phyloP scores from a whole-genome alignment of 2,888 invertebrate genomes.

The Atrina japonica region DNA sequence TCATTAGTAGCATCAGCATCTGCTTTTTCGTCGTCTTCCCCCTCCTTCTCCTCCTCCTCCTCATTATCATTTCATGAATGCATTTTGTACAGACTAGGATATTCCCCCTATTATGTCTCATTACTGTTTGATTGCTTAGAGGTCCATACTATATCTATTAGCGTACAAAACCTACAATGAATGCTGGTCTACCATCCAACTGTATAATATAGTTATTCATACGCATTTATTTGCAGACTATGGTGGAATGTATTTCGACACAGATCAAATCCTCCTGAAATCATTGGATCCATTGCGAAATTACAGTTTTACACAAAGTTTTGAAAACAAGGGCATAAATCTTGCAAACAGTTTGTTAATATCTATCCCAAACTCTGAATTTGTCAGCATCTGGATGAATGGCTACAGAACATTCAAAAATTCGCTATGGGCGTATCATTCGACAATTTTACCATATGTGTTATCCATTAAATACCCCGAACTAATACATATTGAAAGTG shows the following conservation, averaged over 20 bases:
- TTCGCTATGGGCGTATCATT: constrained; percentile 34
- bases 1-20: no score
- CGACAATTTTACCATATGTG: constrained; percentile 36
- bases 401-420: constrained; percentile 28
- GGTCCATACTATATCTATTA: no score
- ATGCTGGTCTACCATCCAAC: no score
- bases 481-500: constrained; percentile 41
- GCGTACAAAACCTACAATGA: no score
- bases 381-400: constrained; percentile 28
- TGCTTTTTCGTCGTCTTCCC: no score
- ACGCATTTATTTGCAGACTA: constrained; percentile 63
- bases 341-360: constrained; percentile 39
- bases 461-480: constrained; percentile 33
- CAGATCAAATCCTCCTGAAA: constrained; percentile 70
- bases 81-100: no score
- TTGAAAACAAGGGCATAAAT: constrained; percentile 24
- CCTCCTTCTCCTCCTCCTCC: no score
- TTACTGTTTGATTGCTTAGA: no score
- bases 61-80: no score
- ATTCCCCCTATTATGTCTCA: no score
- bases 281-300: constrained; percentile 50
- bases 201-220: no score
- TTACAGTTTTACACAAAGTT: constrained; percentile 34
- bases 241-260: constrained; percentile 77
- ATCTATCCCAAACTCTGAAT: constrained; percentile 31